Percentiles rank a stretch among this genome's conserved stretches.
Conservation (phyloP, 2,888 invertebrate genomes). For the Rhamphomyia laevipes region DNA sequence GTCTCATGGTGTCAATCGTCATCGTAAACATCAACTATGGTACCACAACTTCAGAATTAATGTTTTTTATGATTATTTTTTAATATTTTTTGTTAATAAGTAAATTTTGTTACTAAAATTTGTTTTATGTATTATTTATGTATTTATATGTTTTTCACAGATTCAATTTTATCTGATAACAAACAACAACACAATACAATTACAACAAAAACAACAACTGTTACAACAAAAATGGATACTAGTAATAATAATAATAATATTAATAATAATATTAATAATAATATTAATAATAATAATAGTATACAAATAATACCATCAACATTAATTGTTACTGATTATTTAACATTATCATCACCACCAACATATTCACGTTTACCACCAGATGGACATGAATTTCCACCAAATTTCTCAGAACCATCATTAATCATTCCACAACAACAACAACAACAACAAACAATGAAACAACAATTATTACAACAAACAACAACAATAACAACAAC, state of each 20-base stretch:
- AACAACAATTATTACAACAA: slow-evolving; percentile 21
- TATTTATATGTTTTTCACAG: no score
- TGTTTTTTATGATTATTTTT: no score
- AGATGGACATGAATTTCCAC: slow-evolving; percentile 39
- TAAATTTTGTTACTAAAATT: no score
- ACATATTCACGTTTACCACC: slow-evolving; percentile 38
- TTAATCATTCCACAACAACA: slow-evolving; percentile 31
- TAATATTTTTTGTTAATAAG: no score
- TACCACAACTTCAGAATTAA: no score
- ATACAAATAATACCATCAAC: slow-evolving; percentile 25
- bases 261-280: slow-evolving; percentile 12
- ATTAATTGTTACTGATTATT: slow-evolving; percentile 34
- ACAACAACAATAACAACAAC: slow-evolving; percentile 20
- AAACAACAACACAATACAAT: no score
- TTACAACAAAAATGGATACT: background rate
- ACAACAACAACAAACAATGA: slow-evolving; percentile 22
- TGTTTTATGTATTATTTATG: no score
- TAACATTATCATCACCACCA: slow-evolving; percentile 31
- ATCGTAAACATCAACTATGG: no score
- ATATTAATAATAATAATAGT: slow-evolving; percentile 19
- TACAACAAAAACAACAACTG: no score
- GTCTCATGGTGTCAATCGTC: no score
- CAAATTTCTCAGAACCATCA: slow-evolving; percentile 36
- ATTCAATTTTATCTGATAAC: no score
- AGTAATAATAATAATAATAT: no score